Base-by-base conservation (phyloP, 1,140 invertebrate species). In the Sarcophaga peregrina region DNA sequence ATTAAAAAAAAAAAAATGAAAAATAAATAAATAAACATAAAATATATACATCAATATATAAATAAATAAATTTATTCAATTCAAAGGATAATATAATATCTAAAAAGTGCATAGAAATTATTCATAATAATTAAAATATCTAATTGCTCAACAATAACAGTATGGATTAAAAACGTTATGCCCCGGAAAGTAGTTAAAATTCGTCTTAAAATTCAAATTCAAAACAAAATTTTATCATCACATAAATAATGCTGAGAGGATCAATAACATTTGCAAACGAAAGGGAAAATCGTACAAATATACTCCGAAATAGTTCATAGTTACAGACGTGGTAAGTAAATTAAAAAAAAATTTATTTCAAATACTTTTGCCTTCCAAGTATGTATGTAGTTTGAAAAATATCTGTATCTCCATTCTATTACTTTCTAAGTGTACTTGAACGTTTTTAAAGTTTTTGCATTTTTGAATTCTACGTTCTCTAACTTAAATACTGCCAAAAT, bases 191-290 rank as follows among this genome's bases (percentile, higher is more conserved):
- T 68, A 68, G n/a, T 68, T 68, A 20, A 68, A 68, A n/a, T 52
- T 52, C 8, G 1, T 13, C 13, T 52, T 52, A 68, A 68, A 68
- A 20, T 8, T 68, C 11, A 58, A 9, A 11, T 58, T 58, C 11
- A 13, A 13, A 13, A 58, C 15, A 25, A 68, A 1, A 37, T 37
- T 68, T 68, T 68, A 78, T 78, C 75, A 50, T 78, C 75, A 78
- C n/a, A 47, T 52, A 50, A 78, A 78, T 52, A 50, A 50, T 78
- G 75, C 75, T 25, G 75, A 15, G 37, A 20, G 3, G 47, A 25
- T 6, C 47, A 68, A 52, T 52, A 52, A 52, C 8, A 1, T 13
- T 58, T 11, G 54, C 15, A 7, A 15, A 58, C 13, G 54, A 8
- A 58, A 58, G 52, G 5, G 5, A n/a, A 62, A 15, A n/a, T 62